Base-by-base conservation (phyloP, 1,140 invertebrate species). In the Homarus americanus region DNA sequence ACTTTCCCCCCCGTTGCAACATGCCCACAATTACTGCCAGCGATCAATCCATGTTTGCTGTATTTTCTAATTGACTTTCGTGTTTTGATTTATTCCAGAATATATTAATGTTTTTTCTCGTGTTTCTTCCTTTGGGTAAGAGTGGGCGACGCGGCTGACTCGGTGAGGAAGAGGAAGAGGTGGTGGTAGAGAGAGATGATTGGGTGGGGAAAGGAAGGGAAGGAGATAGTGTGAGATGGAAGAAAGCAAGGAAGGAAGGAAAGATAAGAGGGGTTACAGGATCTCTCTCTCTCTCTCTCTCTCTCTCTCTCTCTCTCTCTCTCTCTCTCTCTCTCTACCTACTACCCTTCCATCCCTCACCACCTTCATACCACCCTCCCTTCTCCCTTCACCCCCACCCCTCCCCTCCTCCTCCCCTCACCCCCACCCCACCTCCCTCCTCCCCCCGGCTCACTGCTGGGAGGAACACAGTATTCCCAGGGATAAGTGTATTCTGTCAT, bases 1-100 rank as follows among this genome's bases (percentile, higher is more conserved):
- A 20, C 34, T 75, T n/a, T 28, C 44, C 75, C 82, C n/a, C 20
- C 44, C 82, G 41, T 53, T 38, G 49, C 79, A 82, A 82, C 79
- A 82, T 82, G 79, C 63, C 82, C 38, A 84, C 82, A 69, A 72
- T 73, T 76, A 40, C 53, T 79, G n/a, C 34, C 44, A 24, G 63
- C 63, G 63, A 69, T 69, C 63, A 69, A 69, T 69, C 63, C 63
- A 15, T 28, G 63, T 69, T 69, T 69, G 63, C 63, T 32, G 63
- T n/a, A 69, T 69, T 69, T 69, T 69, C 63, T 69, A 69, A 69
- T 69, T 69, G 63, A 28, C 63, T 69, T 69, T 69, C 63, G 24
- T 32, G n/a, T 32, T 28, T 69, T 69, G 63, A 69, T 69, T 32
- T 24, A 69, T 69, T 69, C 63, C 9, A 2, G 12, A 69, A 69